phyloP scores from a whole-genome alignment of 2,888 invertebrate genomes.

The Eledone cirrhosa region DNA sequence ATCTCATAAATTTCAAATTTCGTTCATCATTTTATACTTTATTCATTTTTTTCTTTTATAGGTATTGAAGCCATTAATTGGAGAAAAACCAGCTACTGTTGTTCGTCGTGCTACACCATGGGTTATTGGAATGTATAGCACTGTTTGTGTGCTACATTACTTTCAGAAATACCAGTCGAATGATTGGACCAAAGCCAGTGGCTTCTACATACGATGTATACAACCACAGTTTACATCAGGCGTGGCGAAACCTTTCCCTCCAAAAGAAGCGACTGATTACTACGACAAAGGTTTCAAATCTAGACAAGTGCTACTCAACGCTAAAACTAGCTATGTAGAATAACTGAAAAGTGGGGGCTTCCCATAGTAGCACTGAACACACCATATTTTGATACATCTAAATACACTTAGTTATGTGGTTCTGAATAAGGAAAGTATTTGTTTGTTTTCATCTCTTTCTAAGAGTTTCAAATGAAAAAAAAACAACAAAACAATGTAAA shows the following conservation, averaged over 20 bases:
- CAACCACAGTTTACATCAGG: not conserved
- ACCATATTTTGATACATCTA: no score
- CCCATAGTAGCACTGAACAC: no score
- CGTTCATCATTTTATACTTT: no score
- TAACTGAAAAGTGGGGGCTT: not conserved
- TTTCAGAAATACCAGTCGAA: constrained; percentile 50
- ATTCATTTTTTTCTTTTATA: not conserved
- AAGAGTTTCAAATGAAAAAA: no score
- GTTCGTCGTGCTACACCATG: constrained; percentile 45
- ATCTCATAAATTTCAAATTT: no score
- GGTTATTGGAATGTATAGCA: constrained; percentile 37
- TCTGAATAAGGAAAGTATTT: no score
- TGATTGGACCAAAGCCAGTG: constrained; percentile 32
- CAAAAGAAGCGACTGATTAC: not conserved
- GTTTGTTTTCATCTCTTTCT: no score
- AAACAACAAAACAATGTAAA: no score
- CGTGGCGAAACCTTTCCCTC: not conserved
- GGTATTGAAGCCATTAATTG: constrained; percentile 31
- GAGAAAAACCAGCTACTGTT: constrained; percentile 35
- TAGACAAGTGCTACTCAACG: not conserved
- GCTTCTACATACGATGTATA: not conserved
- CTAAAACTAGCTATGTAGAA: constrained; percentile 14
- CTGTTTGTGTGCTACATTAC: constrained; percentile 43
- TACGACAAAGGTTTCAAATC: not conserved
- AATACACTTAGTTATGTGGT: no score